Base-by-base conservation (phyloP, 2,113 vertebrate species). In the Leuciscus idus region DNA sequence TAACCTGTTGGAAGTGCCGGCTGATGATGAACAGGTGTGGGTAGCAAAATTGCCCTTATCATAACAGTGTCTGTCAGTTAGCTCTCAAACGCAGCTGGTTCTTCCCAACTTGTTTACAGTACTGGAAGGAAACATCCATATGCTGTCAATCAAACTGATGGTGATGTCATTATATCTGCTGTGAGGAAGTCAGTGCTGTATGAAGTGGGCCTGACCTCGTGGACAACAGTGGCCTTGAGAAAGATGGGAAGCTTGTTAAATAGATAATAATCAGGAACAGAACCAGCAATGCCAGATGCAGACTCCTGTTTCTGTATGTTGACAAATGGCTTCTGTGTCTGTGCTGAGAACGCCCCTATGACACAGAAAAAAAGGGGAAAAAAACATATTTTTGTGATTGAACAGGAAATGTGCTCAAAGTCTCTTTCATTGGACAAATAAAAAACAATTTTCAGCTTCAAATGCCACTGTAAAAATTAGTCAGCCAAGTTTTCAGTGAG, bases 301-400 rank as follows among this genome's bases (percentile, higher is more conserved):
- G 66, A 73, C 52, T 75, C 30, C 33, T 26, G 73, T 84, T 81
- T 64, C 52, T 78, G 36, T 68, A 52, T 87, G 84, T 59, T 86
- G 73, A 88, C 84, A 85, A 90, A 89, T 68, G 77, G 26, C 62
- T 84, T 39, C 77, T 77, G 66, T 86, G 85, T 79, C 59, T 83
- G n/a, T 73, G 8, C 55, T n/a, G 66, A 64, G 66, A 70, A 70
- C 50, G 4, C 50, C 13, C 48, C 13, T 50, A 21, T 70, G 66
- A 70, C 19, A 70, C 64, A 68, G 15, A 17, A 33, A 36, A 19
- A 17, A 15, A 30, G 30, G 30, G 8, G 0, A 4, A 30, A 15
- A 1, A n/a, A 61, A 23, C 6, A 57, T 57, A 57, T 57, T 57
- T 55, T 21, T 57, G 6, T 57, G 55, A 23, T 21, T 57, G 19